Base-by-base conservation (phyloP, 2,113 vertebrate species). In the Chaenogobius annularis region DNA sequence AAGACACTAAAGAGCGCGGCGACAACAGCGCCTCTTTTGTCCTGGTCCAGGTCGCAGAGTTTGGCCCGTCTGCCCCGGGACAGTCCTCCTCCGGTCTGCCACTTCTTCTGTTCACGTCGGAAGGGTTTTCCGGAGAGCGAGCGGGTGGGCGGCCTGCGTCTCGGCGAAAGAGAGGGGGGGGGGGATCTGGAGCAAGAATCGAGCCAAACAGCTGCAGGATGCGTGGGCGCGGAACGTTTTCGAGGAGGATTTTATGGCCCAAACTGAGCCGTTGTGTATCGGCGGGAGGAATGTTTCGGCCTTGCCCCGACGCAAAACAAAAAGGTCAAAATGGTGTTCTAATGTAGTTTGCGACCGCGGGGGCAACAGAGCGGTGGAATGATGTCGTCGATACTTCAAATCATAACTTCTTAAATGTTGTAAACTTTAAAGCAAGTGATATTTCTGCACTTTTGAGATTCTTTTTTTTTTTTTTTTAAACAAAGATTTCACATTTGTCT, bases 1-100 rank as follows among this genome's bases (percentile, higher is more conserved):
- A 35, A 48, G 15, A 48, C 14, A 48, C 15, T 3, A 48, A n/a
- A 7, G 1, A n/a, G 19, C 9, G n/a, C 37, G 3, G 8, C 2
- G 5, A 20, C 74, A 79, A 85, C 77, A 79, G 84, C 72, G 40
- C 2, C 1, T 37, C 83, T 74, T 88, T 90, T 91, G 90, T 91
- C 79, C 80, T 73, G 82, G 84, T 73, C 88, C 85, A 91, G 85
- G 87, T 84, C 79, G 87, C 86, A 87, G 85, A 82, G 89, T 73
- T 82, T 82, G 7, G 55, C 11, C 82, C 84, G 88, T 90, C 85
- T 89, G 82, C 72, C 74, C 77, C 63, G 79, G 71, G 84, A 80
- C 63, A 7, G 63, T 68, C 67, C 1, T 73, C 70, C 40, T 78
- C 69, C 66, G 40, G 35, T 69, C 54, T 72, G 66, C 74, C 55